A percentile compares a stretch with the other conserved stretches of the same genome.
Conservation (phyloP, 23 tunicate genomes). For the Diplosoma virens region DNA sequence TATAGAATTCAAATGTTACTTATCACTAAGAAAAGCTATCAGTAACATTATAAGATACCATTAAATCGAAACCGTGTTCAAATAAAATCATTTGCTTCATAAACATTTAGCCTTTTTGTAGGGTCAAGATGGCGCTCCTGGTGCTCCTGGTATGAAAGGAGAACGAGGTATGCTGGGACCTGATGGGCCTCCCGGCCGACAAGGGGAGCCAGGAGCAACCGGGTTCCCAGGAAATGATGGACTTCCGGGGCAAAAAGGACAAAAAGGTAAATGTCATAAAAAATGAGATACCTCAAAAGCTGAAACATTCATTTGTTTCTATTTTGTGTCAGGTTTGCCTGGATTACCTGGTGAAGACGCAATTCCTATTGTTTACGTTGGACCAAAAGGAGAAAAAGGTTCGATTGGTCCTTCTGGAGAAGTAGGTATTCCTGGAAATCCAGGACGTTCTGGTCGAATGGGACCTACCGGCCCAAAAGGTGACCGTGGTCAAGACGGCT, state of each 20-base stretch:
- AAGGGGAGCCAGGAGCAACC: conserved; percentile 20
- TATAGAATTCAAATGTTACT: too few relatives aligned
- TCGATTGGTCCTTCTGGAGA: conserved; percentile 40
- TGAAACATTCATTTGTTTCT: too few relatives aligned
- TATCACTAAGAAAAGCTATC: too few relatives aligned
- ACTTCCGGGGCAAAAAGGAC: conserved; percentile 43
- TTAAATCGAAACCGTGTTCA: too few relatives aligned
- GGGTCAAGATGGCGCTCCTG: conserved; percentile 53
- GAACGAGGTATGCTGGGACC: conserved; percentile 38
- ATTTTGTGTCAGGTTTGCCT: conserved; percentile 21
- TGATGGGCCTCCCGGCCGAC: conserved; percentile 36
- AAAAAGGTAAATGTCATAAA: conserved; percentile 36
- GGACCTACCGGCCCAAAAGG: conserved; percentile 50
- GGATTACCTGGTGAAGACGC: conserved; percentile 63
- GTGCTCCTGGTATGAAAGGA: conserved; percentile 40
- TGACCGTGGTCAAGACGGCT: conserved; percentile 57
- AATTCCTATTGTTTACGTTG: conserved; percentile 28
- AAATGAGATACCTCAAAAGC: too few relatives aligned
- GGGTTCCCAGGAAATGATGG: conserved; percentile 37
- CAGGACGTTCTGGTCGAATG: conserved; percentile 38
- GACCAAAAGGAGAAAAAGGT: conserved; percentile 40
- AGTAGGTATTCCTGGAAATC: conserved; percentile 36
- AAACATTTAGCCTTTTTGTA: conserved; percentile 1
- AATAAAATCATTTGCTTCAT: too few relatives aligned
- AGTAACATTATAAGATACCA: too few relatives aligned